A percentile compares a stretch with the other conserved stretches of the same genome.
Evolutionary conservation across 2,797 vertebrate species (phyloP).

Genomic region (Rhabdophis nuchalis): DNA sequence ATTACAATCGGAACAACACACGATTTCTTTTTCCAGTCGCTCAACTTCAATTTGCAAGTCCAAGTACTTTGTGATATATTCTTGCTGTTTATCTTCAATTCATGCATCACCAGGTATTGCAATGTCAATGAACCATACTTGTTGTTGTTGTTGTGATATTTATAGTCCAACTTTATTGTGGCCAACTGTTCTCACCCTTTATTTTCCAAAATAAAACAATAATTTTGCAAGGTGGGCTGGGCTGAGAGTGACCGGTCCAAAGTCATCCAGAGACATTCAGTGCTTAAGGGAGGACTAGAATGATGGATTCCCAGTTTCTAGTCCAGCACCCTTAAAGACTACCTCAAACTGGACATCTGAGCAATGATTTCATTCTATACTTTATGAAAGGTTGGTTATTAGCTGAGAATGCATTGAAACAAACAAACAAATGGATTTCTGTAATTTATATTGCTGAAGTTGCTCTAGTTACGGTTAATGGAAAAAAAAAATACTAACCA

Average conservation of each 20-base stretch:
- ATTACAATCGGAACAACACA: too few relatives aligned
- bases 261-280: background rate
- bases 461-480: background rate
- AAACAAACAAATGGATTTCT: background rate
- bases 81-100: too few relatives aligned
- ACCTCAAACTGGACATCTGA: background rate
- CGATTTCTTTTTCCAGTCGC: too few relatives aligned
- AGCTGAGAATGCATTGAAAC: background rate
- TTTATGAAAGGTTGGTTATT: background rate
- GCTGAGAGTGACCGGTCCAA: background rate
- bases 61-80: too few relatives aligned
- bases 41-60: too few relatives aligned
- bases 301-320: background rate
- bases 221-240: background rate
- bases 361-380: background rate
- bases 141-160: background rate
- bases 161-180: background rate
- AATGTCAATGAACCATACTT: too few relatives aligned
- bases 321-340: background rate
- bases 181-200: background rate
- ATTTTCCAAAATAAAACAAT: background rate
- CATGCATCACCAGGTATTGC: too few relatives aligned
- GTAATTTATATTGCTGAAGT: background rate
- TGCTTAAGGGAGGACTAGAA: background rate
- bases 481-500: background rate